These are phyloP conservation scores for Odobenus rosmarus DNA, from an alignment of 2,113 vertebrate species.

Conservation along the genomic window DNA sequence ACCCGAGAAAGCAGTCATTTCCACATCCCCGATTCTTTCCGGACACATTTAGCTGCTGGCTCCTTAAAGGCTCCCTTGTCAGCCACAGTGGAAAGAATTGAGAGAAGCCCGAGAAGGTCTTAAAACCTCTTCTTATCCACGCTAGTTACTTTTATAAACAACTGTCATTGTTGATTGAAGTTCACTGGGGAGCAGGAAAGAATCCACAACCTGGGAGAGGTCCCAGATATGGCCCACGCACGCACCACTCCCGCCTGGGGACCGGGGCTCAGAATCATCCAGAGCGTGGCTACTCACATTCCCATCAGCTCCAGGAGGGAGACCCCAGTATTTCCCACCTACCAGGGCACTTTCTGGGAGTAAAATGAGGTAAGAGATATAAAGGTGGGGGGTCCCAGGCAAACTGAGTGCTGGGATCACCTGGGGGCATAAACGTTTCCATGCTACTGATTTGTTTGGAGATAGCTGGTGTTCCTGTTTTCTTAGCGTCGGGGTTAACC, in stretches of 20 bases:
- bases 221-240: too few relatives aligned
- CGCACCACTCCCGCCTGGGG: rapidly evolving
- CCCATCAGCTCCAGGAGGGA: neutral
- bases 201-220: too few relatives aligned
- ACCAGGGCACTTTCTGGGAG: neutral
- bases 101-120: neutral
- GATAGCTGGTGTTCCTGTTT: neutral
- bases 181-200: neutral
- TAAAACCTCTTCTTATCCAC: neutral
- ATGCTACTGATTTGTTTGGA: neutral
- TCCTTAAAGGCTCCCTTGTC: neutral
- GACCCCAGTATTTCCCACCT: rapidly evolving
- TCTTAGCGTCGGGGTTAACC: too few relatives aligned
- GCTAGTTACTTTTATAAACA: neutral
- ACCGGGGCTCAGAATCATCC: rapidly evolving
- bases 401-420: neutral
- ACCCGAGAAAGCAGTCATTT: neutral
- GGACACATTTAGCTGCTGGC: neutral
- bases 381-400: neutral
- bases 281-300: rapidly evolving
- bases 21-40: neutral
- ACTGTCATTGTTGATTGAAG: neutral
- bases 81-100: neutral
- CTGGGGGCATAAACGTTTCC: rapidly evolving
- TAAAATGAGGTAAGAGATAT: neutral